Evolutionary conservation across 2,888 invertebrate genomes (phyloP).

Genomic region (Troglohyphantes excavatus): DNA sequence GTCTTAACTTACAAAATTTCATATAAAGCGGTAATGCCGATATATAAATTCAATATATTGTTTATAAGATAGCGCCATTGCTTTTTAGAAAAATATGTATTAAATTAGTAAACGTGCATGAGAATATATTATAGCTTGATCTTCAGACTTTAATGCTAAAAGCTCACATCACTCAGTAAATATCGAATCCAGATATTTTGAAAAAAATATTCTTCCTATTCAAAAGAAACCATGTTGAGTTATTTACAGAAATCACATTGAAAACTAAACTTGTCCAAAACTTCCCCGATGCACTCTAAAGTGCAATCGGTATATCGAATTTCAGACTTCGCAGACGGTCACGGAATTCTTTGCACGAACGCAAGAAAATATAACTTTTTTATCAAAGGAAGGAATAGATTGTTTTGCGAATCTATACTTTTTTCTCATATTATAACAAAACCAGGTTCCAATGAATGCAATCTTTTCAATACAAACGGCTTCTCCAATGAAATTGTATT

Average conservation of each 20-base stretch:
- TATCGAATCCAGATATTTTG: not conserved
- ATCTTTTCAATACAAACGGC: no score
- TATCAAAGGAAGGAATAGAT: not conserved
- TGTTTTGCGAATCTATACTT: not conserved
- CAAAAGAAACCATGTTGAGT: not conserved
- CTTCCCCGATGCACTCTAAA: constrained; percentile 14
- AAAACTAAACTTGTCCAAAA: not conserved
- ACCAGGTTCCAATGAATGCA: no score
- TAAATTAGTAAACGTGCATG: no score
- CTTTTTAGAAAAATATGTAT: no score
- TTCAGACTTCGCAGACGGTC: constrained; percentile 34
- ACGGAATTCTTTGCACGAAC: constrained; percentile 38
- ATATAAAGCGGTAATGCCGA: no score
- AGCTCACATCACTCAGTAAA: not conserved
- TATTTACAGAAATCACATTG: not conserved
- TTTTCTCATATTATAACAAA: no score
- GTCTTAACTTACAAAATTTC: no score
- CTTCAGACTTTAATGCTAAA: no score
- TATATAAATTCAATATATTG: no score
- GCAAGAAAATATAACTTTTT: constrained; percentile 20
- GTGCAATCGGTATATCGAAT: constrained; percentile 51
- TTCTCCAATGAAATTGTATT: no score
- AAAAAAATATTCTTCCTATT: not conserved
- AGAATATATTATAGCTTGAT: no score
- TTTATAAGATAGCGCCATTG: no score